phyloP scores from a whole-genome alignment of 2,113 vertebrate species.

The Verasper variegatus region DNA sequence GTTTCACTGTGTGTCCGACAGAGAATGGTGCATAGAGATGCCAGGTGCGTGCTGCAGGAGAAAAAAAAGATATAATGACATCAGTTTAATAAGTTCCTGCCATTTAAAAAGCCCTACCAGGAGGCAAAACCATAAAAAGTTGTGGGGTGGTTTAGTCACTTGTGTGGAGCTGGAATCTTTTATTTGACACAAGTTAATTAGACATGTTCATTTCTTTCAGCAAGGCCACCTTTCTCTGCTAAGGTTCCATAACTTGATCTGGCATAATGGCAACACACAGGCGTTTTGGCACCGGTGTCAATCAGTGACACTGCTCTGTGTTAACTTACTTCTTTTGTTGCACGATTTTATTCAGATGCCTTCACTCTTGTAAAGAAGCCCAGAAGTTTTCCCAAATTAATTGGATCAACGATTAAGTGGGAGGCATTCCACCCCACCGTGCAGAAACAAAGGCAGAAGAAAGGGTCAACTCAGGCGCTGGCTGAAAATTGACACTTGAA shows the following conservation, averaged over 20 bases:
- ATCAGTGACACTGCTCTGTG: constrained; percentile 67
- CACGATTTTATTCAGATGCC: constrained; percentile 67
- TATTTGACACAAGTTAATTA: constrained; percentile 77
- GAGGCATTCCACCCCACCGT: constrained; percentile 61
- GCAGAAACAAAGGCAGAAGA: constrained; percentile 69
- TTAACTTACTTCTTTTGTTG: constrained; percentile 68
- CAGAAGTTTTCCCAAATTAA: constrained; percentile 74
- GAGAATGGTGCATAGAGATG: constrained; percentile 66
- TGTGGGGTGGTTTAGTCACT: constrained; percentile 47
- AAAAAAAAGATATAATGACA: constrained; percentile 55
- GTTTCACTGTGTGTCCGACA: constrained; percentile 10
- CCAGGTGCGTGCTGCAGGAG: constrained; percentile 64
- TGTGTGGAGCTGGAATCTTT: constrained; percentile 62
- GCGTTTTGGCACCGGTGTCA: constrained; percentile 75
- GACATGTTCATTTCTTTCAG: constrained; percentile 69
- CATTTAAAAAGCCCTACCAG: constrained; percentile 54
- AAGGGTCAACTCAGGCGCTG: constrained; percentile 60
- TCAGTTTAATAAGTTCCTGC: constrained; percentile 62
- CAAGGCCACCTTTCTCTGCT: constrained; percentile 55
- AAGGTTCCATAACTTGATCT: constrained; percentile 61
- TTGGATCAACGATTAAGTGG: constrained; percentile 77
- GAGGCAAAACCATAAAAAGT: constrained; percentile 61
- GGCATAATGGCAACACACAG: constrained; percentile 64
- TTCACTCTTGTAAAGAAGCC: constrained; percentile 50
- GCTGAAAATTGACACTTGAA: constrained; percentile 78